phyloP scores from a whole-genome alignment of 2,888 invertebrate genomes.

The Sminthurinus aureus region DNA sequence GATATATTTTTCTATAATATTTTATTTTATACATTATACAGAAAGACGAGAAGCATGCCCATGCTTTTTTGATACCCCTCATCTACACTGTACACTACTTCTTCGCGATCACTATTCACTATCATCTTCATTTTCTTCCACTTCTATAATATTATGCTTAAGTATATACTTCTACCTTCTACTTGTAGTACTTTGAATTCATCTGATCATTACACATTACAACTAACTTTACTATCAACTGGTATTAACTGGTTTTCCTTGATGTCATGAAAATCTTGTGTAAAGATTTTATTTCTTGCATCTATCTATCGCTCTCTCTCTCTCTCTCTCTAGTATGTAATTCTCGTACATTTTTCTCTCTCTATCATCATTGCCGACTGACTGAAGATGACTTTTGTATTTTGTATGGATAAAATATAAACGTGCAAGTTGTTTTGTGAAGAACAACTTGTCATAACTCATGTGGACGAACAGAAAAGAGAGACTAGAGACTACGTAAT shows the following conservation, averaged over 20 bases:
- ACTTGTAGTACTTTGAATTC: conserved; percentile 42
- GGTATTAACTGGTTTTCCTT: conserved; percentile 52
- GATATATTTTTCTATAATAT: not conserved
- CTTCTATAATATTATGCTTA: not conserved
- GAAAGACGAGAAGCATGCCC: too few relatives aligned
- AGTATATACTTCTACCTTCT: conserved; percentile 13
- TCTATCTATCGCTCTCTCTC: conserved; percentile 17
- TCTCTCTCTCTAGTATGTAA: not conserved
- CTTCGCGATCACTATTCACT: too few relatives aligned
- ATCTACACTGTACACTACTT: too few relatives aligned
- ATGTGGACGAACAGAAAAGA: too few relatives aligned
- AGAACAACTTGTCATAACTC: too few relatives aligned
- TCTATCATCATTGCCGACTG: too few relatives aligned
- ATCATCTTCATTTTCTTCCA: too few relatives aligned
- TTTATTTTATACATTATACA: too few relatives aligned
- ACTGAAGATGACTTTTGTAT: not conserved
- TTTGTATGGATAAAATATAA: not conserved
- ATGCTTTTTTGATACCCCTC: too few relatives aligned
- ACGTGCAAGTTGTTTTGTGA: too few relatives aligned
- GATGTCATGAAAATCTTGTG: conserved; percentile 49
- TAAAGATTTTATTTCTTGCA: conserved; percentile 51
- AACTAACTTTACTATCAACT: conserved; percentile 15
- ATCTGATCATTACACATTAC: conserved; percentile 31
- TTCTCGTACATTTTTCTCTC: not conserved
- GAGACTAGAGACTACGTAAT: too few relatives aligned